Evolutionary conservation across 1,140 invertebrate genomes (phyloP).

Genomic region (Bombus sibiricus): DNA sequence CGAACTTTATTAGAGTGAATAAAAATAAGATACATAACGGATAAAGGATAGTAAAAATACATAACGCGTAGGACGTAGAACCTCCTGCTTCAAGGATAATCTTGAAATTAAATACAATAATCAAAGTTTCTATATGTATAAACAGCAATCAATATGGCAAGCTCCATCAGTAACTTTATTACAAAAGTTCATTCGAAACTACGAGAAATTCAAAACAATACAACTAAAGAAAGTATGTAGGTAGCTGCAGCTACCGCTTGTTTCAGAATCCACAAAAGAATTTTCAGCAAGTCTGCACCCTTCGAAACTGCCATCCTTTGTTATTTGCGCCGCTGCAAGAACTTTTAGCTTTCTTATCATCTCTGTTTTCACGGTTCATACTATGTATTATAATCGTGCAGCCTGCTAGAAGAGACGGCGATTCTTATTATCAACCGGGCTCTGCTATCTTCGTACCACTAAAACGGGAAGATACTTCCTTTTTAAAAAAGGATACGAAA

Average conservation of each 20-base stretch:
- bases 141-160: not conserved
- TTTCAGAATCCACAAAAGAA: not conserved
- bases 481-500: not conserved
- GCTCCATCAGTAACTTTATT: not conserved
- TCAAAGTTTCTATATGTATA: too few species aligned
- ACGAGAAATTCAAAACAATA: not conserved
- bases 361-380: conserved; percentile 4
- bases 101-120: not conserved
- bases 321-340: not conserved
- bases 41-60: too few species aligned
- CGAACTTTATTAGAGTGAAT: not conserved
- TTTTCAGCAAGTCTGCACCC: not conserved
- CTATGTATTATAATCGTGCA: conserved; percentile 10
- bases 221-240: not conserved
- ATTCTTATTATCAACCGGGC: conserved; percentile 17
- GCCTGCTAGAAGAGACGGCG: conserved; percentile 16
- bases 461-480: not conserved
- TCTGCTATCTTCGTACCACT: not conserved
- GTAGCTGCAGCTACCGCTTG: not conserved
- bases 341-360: conserved; percentile 5
- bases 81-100: not conserved
- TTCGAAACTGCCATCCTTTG: not conserved
- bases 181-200: not conserved
- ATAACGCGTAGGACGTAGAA: not conserved
- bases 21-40: too few species aligned